Conservation (phyloP, 2,797 vertebrate species). For the Hypotaenidia philippensis region DNA sequence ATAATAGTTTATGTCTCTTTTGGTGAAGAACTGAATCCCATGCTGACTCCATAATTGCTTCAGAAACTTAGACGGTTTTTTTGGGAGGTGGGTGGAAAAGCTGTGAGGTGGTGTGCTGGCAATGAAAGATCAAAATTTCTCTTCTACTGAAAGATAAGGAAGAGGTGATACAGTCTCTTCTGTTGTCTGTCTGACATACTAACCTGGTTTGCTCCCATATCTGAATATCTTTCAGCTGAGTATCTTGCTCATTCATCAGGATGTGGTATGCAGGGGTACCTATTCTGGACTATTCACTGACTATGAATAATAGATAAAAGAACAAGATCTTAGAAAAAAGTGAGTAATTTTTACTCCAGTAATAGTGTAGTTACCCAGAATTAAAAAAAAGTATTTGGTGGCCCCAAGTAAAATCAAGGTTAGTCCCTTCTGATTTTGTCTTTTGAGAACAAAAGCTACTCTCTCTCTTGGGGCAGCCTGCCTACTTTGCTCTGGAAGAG, state of each 20-base stretch:
- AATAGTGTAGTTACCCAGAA: background rate
- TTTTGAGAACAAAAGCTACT: background rate
- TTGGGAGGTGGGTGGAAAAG: background rate
- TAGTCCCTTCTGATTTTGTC: background rate
- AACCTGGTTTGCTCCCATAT: background rate
- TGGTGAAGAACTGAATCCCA: background rate
- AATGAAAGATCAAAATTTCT: background rate
- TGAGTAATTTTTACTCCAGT: background rate
- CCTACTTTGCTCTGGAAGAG: background rate
- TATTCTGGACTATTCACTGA: background rate
- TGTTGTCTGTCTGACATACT: background rate
- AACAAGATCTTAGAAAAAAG: background rate
- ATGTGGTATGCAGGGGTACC: background rate
- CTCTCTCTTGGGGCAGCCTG: background rate
- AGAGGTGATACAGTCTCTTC: background rate
- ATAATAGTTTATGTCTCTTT: background rate
- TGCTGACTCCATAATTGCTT: background rate
- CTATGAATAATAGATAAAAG: background rate
- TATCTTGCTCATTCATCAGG: background rate
- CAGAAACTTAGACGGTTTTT: background rate
- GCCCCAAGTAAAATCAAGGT: background rate
- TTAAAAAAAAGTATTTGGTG: fast-evolving
- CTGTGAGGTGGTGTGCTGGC: background rate
- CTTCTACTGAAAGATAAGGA: background rate
- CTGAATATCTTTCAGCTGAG: background rate